phyloP scores from a whole-genome alignment of 1,140 invertebrate species.

The Drosophila nigrodunni region DNA sequence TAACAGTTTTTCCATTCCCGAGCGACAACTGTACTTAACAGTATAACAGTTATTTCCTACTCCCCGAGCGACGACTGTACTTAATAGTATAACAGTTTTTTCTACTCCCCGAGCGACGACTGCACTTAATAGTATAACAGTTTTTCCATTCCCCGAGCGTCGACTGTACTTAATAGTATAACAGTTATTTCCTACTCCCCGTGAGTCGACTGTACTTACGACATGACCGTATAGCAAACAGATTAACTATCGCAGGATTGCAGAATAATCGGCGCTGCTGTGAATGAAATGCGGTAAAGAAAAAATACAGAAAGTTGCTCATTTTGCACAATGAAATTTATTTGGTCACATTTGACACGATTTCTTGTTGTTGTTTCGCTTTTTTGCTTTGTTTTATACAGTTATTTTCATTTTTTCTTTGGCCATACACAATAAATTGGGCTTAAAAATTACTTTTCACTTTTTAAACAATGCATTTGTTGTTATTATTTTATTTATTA shows the following conservation, averaged over 20 bases:
- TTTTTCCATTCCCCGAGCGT: no score
- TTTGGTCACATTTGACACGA: conserved; percentile 28
- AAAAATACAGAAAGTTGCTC: not conserved
- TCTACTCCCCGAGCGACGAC: no score
- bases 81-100: no score
- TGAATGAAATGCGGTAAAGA: conserved; percentile 14
- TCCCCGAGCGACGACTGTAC: no score
- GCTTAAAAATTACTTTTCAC: conserved; percentile 39
- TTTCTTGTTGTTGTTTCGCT: not conserved
- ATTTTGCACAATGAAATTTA: conserved; percentile 44
- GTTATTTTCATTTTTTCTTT: not conserved
- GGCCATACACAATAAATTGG: conserved; percentile 29
- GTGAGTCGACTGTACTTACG: not conserved
- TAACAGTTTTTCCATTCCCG: no score
- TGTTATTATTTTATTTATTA: conserved; percentile 9
- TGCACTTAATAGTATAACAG: no score
- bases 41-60: no score
- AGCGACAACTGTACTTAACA: no score
- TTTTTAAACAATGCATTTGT: conserved; percentile 6
- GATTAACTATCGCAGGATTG: not conserved
- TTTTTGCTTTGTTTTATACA: conserved; percentile 23
- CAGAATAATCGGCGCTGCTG: not conserved
- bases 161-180: not conserved
- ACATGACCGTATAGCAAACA: not conserved
- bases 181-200: not conserved